Percentiles rank a stretch among this genome's conserved stretches.
These are phyloP conservation scores for Poeciliopsis prolifica DNA, from an alignment of 2,113 vertebrate genomes.

Conservation along the genomic window DNA sequence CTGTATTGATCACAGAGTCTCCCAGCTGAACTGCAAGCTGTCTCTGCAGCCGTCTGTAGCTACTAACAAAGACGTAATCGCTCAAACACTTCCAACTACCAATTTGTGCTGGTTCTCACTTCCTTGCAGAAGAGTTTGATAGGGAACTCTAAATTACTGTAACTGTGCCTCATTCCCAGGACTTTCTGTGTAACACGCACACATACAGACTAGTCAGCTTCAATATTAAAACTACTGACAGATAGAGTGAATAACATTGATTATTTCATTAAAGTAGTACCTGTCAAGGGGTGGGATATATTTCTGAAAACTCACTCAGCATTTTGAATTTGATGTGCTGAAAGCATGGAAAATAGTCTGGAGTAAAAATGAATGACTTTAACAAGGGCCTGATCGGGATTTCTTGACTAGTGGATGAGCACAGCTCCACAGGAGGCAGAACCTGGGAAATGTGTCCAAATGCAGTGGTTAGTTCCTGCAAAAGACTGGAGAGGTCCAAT, in stretches of 20 bases:
- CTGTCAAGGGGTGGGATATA: slow-evolving; percentile 6
- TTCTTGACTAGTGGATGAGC: not conserved
- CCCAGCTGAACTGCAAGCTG: slow-evolving; percentile 47
- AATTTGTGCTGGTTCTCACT: slow-evolving; percentile 59
- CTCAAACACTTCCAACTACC: slow-evolving; percentile 65
- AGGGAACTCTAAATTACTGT: slow-evolving; percentile 55
- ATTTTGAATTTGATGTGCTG: slow-evolving; percentile 12
- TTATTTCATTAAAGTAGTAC: slow-evolving; percentile 13
- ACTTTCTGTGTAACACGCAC: not conserved
- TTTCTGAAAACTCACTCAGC: slow-evolving; percentile 11
- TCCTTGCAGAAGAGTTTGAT: slow-evolving; percentile 51
- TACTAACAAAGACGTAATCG: slow-evolving; percentile 72
- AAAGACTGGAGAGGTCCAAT: not conserved
- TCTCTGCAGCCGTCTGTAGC: slow-evolving; percentile 55
- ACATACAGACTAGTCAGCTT: not conserved
- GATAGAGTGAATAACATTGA: slow-evolving; percentile 9
- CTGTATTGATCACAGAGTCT: slow-evolving; percentile 70
- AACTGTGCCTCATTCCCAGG: slow-evolving; percentile 43
- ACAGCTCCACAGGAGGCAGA: not conserved
- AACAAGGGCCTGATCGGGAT: not conserved
- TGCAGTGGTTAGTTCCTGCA: not conserved
- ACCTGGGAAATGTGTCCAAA: not conserved
- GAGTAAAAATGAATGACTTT: slow-evolving; percentile 8
- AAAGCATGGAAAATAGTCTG: slow-evolving; percentile 1
- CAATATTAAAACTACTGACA: slow-evolving; percentile 13